Evolutionary conservation across 2,888 invertebrate genomes (phyloP).

Genomic region (Ophion slaviceki): DNA sequence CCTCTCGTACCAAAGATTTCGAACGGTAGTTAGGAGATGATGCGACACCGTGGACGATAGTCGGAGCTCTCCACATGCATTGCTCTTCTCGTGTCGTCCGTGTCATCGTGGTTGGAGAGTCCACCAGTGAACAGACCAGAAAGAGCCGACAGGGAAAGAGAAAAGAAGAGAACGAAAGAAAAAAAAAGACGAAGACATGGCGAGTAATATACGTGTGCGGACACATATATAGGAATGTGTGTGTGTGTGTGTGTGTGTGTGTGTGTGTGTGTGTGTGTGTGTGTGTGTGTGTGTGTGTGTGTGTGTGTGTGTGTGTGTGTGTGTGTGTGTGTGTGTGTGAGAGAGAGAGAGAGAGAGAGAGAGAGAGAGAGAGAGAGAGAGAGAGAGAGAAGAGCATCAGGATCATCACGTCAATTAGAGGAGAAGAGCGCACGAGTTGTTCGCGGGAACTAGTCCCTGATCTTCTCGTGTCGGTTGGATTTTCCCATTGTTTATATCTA

Average conservation of each 20-base stretch:
- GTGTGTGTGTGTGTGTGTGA: too few relatives aligned
- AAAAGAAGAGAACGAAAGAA: conserved; percentile 13
- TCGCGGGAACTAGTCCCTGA: conserved; percentile 51
- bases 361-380: too few relatives aligned
- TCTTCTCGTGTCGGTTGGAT: conserved; percentile 46
- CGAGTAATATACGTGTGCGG: not conserved
- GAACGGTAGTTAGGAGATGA: conserved; percentile 71
- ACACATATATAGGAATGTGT: conserved; percentile 20
- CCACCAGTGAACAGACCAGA: conserved; percentile 38
- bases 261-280: too few relatives aligned
- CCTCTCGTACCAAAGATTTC: conserved; percentile 58
- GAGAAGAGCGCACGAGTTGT: conserved; percentile 65
- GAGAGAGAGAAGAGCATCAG: conserved; percentile 11
- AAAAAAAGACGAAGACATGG: too few relatives aligned
- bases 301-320: too few relatives aligned
- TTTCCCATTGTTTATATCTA: conserved; percentile 45
- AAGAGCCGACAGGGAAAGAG: conserved; percentile 39
- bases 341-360: too few relatives aligned
- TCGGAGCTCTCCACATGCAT: conserved; percentile 46
- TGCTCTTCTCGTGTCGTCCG: conserved; percentile 45
- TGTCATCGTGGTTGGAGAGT: conserved; percentile 49
- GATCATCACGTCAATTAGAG: conserved; percentile 71
- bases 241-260: not conserved
- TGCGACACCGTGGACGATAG: conserved; percentile 66
- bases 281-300: too few relatives aligned